Evolutionary conservation across 30 jellyfish, hydroid and myxozoan species (phyloP).

Genomic region (Aurelia sp.): DNA sequence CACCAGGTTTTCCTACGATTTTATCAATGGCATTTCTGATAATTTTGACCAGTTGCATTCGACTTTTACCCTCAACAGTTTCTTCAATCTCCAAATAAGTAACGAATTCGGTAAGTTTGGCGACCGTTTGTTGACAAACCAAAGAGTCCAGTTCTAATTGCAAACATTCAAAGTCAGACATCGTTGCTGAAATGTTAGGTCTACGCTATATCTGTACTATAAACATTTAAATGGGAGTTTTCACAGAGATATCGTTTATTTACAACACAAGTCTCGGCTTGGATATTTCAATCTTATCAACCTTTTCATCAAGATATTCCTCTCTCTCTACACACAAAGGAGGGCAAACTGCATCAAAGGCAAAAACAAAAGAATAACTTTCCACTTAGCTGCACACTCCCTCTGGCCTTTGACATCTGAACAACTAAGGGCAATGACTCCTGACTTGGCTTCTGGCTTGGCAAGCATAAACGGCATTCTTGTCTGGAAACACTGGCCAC

Average conservation of each 20-base stretch:
- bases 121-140: slow-evolving; percentile 10
- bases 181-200: background rate
- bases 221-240: background rate
- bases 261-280: background rate
- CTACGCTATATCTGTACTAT: background rate
- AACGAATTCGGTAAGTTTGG: background rate
- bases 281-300: too few species aligned
- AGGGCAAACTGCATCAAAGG: too few species aligned
- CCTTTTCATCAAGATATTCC: too few species aligned
- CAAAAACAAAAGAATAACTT: too few species aligned
- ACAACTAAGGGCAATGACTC: too few species aligned
- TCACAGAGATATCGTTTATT: background rate
- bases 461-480: too few species aligned
- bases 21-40: background rate
- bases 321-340: too few species aligned
- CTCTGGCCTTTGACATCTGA: too few species aligned
- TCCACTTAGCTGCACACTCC: too few species aligned
- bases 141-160: slow-evolving; percentile 3
- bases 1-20: background rate
- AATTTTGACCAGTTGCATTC: slow-evolving; percentile 1
- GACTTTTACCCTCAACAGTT: slow-evolving; percentile 8
- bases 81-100: background rate
- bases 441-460: too few species aligned
- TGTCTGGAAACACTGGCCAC: too few species aligned
- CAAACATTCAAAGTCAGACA: slow-evolving; percentile 5